Conservation (phyloP, 2,113 vertebrate genomes). For the Balaeniceps rex region DNA sequence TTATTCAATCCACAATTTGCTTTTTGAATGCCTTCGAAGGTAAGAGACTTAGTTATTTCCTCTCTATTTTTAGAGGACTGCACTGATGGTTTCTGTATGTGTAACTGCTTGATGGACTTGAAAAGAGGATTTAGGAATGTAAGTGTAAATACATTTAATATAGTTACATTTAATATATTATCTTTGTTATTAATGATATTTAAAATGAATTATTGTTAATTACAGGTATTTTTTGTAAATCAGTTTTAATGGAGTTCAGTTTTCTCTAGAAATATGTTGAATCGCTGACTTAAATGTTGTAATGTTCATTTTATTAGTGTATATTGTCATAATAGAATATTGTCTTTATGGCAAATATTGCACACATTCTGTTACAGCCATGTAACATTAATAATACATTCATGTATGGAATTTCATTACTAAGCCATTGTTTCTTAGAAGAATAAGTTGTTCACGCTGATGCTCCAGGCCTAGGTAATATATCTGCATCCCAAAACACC, state of each 20-base stretch:
- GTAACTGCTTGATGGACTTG: neutral
- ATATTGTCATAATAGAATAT: neutral
- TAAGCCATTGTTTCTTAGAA: neutral
- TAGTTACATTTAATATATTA: neutral
- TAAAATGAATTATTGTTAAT: neutral
- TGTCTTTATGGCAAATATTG: neutral
- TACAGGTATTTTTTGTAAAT: neutral
- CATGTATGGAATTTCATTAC: neutral
- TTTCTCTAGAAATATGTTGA: neutral
- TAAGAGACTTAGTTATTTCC: constrained; percentile 28
- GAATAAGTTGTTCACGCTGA: neutral
- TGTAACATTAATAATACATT: neutral
- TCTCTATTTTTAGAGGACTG: neutral
- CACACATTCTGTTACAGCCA: neutral
- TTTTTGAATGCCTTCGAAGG: constrained; percentile 40
- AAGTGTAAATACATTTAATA: too few species aligned
- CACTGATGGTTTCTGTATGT: neutral
- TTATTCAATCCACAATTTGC: neutral
- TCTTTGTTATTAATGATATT: neutral
- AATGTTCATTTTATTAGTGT: neutral
- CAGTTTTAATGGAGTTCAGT: neutral
- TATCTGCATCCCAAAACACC: neutral
- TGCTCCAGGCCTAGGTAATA: neutral
- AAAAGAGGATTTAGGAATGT: neutral
- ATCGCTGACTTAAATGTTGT: neutral